Conservation (phyloP, 2,113 vertebrate genomes). For the Ceuthmochares aereus region DNA sequence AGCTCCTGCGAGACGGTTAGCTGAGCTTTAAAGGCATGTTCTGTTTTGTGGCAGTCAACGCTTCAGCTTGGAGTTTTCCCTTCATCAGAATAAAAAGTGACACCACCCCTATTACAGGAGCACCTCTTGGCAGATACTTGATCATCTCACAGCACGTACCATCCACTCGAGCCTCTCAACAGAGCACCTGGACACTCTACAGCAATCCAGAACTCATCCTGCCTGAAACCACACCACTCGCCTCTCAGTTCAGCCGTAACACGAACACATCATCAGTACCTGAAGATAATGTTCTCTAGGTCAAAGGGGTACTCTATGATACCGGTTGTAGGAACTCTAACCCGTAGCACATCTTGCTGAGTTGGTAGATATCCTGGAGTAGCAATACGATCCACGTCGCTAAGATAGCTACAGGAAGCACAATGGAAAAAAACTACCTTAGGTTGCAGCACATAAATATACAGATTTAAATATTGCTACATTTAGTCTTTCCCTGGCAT, state of each 20-base stretch:
- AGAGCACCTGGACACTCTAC: not conserved
- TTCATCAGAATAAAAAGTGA: not conserved
- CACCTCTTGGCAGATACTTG: not conserved
- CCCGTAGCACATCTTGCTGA: slow-evolving; percentile 93
- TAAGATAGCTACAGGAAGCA: slow-evolving; percentile 86
- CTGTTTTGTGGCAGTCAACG: not conserved
- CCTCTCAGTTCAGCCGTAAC: slow-evolving; percentile 1
- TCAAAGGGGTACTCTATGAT: slow-evolving; percentile 97
- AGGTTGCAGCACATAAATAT: not conserved
- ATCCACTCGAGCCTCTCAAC: slow-evolving; percentile 56
- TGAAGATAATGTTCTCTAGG: slow-evolving; percentile 96
- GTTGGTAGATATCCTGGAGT: slow-evolving; percentile 87
- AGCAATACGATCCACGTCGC: slow-evolving; percentile 89
- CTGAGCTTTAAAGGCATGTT: not conserved
- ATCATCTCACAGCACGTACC: not conserved
- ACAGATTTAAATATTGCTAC: not conserved
- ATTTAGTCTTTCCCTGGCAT: fast-evolving
- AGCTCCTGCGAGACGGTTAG: not conserved
- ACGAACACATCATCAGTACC: slow-evolving; percentile 76
- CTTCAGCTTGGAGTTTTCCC: not conserved
- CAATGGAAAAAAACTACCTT: not conserved
- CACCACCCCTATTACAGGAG: not conserved
- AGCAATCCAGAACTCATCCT: not conserved
- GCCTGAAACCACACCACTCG: not conserved
- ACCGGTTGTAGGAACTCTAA: slow-evolving; percentile 91